These are phyloP conservation scores for Notarius quadriscutis DNA, from an alignment of 2,113 vertebrate species.

Conservation along the genomic window DNA sequence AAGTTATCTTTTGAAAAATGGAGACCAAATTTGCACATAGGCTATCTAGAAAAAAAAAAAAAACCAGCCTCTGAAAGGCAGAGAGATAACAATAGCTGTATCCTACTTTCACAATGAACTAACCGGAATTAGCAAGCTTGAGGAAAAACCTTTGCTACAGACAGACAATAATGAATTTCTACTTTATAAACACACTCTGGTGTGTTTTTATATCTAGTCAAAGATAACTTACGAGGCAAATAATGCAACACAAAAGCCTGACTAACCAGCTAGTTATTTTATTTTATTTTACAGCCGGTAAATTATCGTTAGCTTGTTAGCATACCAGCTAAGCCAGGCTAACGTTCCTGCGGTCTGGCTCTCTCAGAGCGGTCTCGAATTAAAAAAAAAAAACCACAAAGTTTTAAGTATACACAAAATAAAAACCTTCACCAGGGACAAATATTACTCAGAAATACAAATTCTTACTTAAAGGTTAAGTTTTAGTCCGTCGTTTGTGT, in stretches of 20 bases:
- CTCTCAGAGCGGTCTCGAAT: not conserved
- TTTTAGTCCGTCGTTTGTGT: constrained; percentile 41
- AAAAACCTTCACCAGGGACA: not conserved
- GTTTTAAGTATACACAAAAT: constrained; percentile 13
- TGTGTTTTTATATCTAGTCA: not conserved
- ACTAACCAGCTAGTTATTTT: not conserved
- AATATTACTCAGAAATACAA: not conserved
- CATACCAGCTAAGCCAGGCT: not conserved
- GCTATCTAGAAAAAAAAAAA: not conserved
- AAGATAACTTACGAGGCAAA: accelerated
- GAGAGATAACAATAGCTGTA: not conserved
- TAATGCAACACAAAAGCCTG: too few species aligned
- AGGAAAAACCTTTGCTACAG: not conserved
- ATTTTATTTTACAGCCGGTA: not conserved
- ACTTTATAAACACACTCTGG: not conserved
- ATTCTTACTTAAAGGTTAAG: constrained; percentile 68
- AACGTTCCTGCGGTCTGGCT: constrained; percentile 20
- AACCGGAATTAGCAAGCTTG: not conserved
- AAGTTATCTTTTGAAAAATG: too few species aligned
- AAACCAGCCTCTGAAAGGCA: too few species aligned
- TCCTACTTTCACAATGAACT: not conserved
- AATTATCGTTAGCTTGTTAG: not conserved
- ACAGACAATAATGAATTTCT: not conserved
- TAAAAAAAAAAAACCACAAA: constrained; percentile 24
- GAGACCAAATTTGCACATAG: too few species aligned